A percentile compares a stretch with the other conserved stretches of the same genome.
Evolutionary conservation across 2,888 invertebrate genomes (phyloP).

Genomic region (Eubasilissa splendida): DNA sequence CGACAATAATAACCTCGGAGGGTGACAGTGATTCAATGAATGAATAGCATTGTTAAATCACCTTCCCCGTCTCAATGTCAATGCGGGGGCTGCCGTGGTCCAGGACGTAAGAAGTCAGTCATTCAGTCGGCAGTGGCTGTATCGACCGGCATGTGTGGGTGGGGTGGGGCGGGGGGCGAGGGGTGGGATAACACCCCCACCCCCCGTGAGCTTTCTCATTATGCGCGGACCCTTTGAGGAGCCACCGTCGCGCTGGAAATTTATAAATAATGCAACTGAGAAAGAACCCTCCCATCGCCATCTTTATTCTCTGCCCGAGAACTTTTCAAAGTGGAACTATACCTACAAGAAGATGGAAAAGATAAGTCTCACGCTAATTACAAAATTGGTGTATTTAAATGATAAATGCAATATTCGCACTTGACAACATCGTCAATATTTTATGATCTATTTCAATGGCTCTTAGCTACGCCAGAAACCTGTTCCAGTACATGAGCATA

Average conservation of each 20-base stretch:
- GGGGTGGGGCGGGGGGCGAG: conserved; percentile 24
- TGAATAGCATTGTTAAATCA: neutral
- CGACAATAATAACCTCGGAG: too few relatives aligned
- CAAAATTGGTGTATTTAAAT: too few relatives aligned
- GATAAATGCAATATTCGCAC: too few relatives aligned
- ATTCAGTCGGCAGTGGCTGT: conserved; percentile 22
- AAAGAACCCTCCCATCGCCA: conserved; percentile 19
- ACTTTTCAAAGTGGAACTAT: conserved; percentile 1
- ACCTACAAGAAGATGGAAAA: too few relatives aligned
- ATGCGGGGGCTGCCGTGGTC: conserved; percentile 12
- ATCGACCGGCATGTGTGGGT: conserved; percentile 42
- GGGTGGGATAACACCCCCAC: conserved; percentile 14
- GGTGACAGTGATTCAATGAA: conserved; percentile 15
- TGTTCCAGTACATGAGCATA: too few relatives aligned
- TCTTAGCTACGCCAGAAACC: too few relatives aligned
- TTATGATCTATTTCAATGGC: too few relatives aligned
- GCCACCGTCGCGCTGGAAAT: conserved; percentile 40
- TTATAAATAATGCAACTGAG: conserved; percentile 47
- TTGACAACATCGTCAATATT: too few relatives aligned
- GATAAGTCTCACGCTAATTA: too few relatives aligned
- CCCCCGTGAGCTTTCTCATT: conserved; percentile 45
- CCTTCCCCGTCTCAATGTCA: conserved; percentile 32
- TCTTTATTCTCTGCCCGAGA: neutral
- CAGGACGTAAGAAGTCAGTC: conserved; percentile 37
- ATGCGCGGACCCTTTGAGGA: conserved; percentile 39